Evolutionary conservation across 2,113 vertebrate genomes (phyloP), one percentile per base, ranked within the genome.

Genomic region (Theristicus caerulescens): DNA sequence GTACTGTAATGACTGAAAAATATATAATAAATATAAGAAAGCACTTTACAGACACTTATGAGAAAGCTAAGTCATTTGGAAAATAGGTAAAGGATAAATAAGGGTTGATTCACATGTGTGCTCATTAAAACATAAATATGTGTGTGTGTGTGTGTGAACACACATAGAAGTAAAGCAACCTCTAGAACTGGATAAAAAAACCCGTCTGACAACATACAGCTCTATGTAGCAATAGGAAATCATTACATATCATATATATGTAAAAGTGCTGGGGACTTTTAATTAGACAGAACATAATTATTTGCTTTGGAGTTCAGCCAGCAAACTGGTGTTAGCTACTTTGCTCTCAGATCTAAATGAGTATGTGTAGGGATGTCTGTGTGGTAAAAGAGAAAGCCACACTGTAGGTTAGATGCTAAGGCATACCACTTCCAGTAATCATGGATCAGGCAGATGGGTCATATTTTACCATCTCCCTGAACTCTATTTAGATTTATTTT

Each of bases 71-170:
- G 4, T 19, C 2, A 36, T 31, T 82, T 64, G 5, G 38, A 32
- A 85, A 77, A 58, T 3, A 76, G 2, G 4, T 66, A 32, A 85
- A 72, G 5, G 10, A 49, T 47, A 65, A 58, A 19, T 3, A 2
- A 82, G 4, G 4, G 20, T 51, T 85, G 11, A 9, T 70, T 76
- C 18, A 40, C 0, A 1, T 15, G 2, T 46, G 4, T 36, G 16
- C 5, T 44, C 5, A 55, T 80, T 83, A 57, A 73, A 82, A 80
- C 26, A 32, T 9, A 36, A 58, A 24, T 71, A 4, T 44, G 5
- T 59, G 7, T 38, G 7, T 62, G 8, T 11, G 20, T 34, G 8
- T 20, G 22, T 34, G 22, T 20, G 10, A 65, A 46, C 6, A 64
- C 2, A 40, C 11, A 31, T 1, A 36, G 26, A 81, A 24, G 4